Evolutionary conservation across 35 echinoderm and acorn worm genomes (phyloP), one percentile per base, ranked within the genome.

Genomic region (Stichopus chloronotus): DNA sequence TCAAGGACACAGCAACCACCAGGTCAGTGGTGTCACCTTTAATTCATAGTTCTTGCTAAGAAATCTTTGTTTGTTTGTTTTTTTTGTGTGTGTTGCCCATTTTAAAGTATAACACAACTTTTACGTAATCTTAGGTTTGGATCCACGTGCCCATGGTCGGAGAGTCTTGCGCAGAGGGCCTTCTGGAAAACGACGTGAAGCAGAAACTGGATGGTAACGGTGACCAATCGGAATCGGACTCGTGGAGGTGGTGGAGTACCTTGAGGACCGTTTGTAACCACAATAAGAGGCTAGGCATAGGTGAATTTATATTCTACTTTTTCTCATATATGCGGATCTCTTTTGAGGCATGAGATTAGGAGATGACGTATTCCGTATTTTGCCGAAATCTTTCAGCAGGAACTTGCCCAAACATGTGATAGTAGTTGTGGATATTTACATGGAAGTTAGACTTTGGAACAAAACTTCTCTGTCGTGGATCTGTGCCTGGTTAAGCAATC

Each of bases 1-100:
- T 81, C 95, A 95, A 72, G 97, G 97, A 52, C 95, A 96, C 55
- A 96, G 94, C 59, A 99, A 99, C 76, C 97, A 99, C 56, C 97
- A 99, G 95, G 97, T 99, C 76, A 14, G 84, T 92, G 0, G 8
- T 30, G 43, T 78, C 5, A 25, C 52, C 8, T 78, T 78, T 14
- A 55, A 83, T 30, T 83, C 5, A 30, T 43, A 43, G 30, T 43
- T 43, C 30, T 43, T 3, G 3, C 30, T 43, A 43, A 3, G 3
- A 43, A 43, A 43, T 43, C 30, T 1, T 43, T 43, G 30, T 43
- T 43, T 43, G 30, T 43, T 43, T 43, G 30, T 43, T 43, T 43
- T 43, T 43, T 43, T 43, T 43, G 30, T 43, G 0, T 43, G 30
- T 43, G 69, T 72, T 13, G 69, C 22, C 69, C 69, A 72, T 74